A percentile compares a stretch with the other conserved stretches of the same genome.
Conservation (phyloP, 2,113 vertebrate genomes). For the Lepus europaeus region DNA sequence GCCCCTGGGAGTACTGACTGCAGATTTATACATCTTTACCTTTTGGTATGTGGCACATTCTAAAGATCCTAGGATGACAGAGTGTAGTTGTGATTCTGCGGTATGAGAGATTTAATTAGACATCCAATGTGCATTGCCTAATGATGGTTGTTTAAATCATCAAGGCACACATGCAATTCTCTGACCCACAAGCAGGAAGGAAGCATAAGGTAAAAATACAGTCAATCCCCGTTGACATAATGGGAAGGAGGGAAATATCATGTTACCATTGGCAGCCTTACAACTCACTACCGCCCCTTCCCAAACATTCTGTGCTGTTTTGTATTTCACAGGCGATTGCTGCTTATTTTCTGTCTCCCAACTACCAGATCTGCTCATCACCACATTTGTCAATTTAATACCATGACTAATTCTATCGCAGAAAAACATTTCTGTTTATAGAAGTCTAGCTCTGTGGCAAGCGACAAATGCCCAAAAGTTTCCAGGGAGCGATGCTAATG, state of each 20-base stretch:
- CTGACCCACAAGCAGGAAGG: conserved; percentile 61
- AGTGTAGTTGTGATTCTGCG: conserved; percentile 58
- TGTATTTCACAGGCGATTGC: conserved; percentile 2
- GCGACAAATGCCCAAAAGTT: conserved; percentile 43
- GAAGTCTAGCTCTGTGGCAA: conserved; percentile 74
- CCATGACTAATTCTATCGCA: conserved; percentile 81
- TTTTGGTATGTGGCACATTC: conserved; percentile 61
- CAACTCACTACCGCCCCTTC: conserved; percentile 55
- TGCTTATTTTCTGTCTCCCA: conserved; percentile 17
- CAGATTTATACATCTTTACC: conserved; percentile 75
- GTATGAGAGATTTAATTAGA: conserved; percentile 83
- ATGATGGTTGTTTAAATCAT: conserved; percentile 77
- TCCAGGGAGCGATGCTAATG: conserved; percentile 76
- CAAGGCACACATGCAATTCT: conserved; percentile 49
- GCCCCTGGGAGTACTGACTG: conserved; percentile 76
- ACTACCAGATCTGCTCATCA: rapidly evolving
- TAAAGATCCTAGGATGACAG: conserved; percentile 71
- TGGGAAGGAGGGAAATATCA: conserved; percentile 65
- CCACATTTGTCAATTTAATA: conserved; percentile 72
- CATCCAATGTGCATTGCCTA: conserved; percentile 73
- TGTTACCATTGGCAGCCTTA: neutral
- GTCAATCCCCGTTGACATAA: conserved; percentile 77
- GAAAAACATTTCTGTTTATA: conserved; percentile 84
- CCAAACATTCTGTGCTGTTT: conserved; percentile 17
- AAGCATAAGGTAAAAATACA: conserved; percentile 73